Evolutionary conservation across 2,113 vertebrate species (phyloP).

Genomic region (Gasterosteus nipponicus): DNA sequence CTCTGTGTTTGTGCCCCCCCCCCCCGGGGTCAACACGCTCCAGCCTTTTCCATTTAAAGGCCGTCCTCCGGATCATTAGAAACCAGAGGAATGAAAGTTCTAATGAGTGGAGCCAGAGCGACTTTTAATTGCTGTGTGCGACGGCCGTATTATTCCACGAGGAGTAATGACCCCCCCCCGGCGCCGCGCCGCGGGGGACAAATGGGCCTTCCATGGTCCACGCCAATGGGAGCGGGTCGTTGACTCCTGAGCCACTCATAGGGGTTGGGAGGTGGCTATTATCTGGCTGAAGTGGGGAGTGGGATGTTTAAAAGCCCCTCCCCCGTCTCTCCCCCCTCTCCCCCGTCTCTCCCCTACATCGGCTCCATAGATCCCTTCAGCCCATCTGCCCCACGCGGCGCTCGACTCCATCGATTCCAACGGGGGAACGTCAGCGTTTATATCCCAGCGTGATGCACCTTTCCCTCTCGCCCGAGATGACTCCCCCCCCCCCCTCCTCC

Average conservation of each 20-base stretch:
- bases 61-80: conserved; percentile 75
- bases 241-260: conserved; percentile 74
- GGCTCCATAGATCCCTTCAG: conserved; percentile 32
- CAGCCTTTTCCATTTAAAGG: conserved; percentile 71
- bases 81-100: conserved; percentile 76
- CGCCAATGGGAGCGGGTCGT: too few species aligned
- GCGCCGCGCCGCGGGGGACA: too few species aligned
- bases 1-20: conserved; percentile 62
- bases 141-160: conserved; percentile 82
- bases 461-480: conserved; percentile 59
- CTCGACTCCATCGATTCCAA: conserved; percentile 65
- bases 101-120: conserved; percentile 77
- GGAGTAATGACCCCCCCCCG: conserved; percentile 82
- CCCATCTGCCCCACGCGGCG: conserved; percentile 66
- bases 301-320: conserved; percentile 32
- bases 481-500: conserved; percentile 54
- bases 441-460: conserved; percentile 67
- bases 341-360: background rate
- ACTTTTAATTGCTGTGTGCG: conserved; percentile 84
- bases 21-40: conserved; percentile 60
- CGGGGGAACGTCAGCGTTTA: conserved; percentile 51
- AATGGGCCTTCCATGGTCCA: too few species aligned
- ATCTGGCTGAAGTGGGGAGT: conserved; percentile 61
- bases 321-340: background rate
- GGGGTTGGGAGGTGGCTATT: conserved; percentile 70